Base-by-base conservation (phyloP, 1,140 invertebrate genomes). In the Zelostemma sp. region DNA sequence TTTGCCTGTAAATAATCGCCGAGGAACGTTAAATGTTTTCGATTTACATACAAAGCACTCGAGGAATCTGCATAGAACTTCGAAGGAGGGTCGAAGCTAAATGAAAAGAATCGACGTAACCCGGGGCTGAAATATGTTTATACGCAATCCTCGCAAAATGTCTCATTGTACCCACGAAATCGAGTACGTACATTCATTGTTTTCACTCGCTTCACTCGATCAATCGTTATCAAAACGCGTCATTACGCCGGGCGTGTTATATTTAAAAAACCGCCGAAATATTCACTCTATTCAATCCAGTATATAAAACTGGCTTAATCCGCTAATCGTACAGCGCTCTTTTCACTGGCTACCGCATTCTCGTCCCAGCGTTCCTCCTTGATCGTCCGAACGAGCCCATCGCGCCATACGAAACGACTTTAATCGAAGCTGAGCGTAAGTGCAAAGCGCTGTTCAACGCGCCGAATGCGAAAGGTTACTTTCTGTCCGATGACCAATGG, bases 11-110 rank as follows among this genome's bases (percentile, higher is more conserved):
- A 80, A 80, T 76, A 80, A 76, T 67, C 70, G 64, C 68, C 59
- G 72, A 74, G 70, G 54, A 76, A 75, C 70, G 72, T 76, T 73
- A 76, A 79, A 79, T 77, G 71, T 73, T 76, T 72, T 68, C 68
- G 57, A 79, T 79, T 80, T 79, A 75, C 77, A 80, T 79, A 78
- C 66, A 77, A 79, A 80, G 74, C 71, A 76, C 76, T 76, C 63
- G 41, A 70, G 58, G 48, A 33, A 66, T 71, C 59, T 66, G 48
- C 68, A 71, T 62, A 71, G 38, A 63, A 38, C 17, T 54, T 45
- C 12, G 55, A 55, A 53, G 15, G 58, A 62, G 62, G 45, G 54
- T 66, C 58, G 54, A 59, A 65, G 38, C 49, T 43, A 31, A 54
- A 59, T 19, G 6, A 25, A 63, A 66, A 46, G 40, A 58, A 46